Evolutionary conservation across 2,888 invertebrate species (phyloP), one percentile per base, ranked within the genome.

Genomic region (Nineta flava): DNA sequence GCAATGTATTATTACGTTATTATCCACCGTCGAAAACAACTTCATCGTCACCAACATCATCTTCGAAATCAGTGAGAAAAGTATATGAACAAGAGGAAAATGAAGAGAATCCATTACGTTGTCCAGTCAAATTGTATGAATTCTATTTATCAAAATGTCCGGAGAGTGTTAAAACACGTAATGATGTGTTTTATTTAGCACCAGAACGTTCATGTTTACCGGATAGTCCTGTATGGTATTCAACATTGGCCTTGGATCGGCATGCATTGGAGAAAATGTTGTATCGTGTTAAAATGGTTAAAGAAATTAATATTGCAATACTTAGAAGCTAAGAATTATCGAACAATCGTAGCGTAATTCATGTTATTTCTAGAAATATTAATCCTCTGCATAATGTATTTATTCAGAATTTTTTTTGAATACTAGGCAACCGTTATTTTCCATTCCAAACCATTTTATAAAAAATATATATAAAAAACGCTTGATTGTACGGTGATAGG

Each of bases 131-230:
- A 66, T 71, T 95, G 46, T 95, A 93, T 62, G 94, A 95, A 73
- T 95, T 95, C 71, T 96, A 95, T 69, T 78, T 94, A 57, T 93
- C 92, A 4, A 95, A 95, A 78, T 95, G 94, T 61, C 94, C 94
- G 2, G 93, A 94, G 67, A 90, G 88, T 62, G 90, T 92, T 50
- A 91, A 90, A 67, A 88, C 87, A 48, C 79, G 92, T 55, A 92
- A 87, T 65, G 92, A 93, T 71, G 85, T 93, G 54, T 94, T 94
- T 69, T 95, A 94, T 71, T 73, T 95, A 53, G 79, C 87, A 63
- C 94, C 94, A 38, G 94, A 94, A 72, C 74, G 91, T 53, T 91
- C 91, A 45, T 94, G 94, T 68, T 90, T 93, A 43, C 93, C 94
- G 9, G 93, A 94, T 67, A 93, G 92, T 57, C 93, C 93, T 3